Percentiles rank a stretch among this genome's conserved stretches.
Conservation (phyloP, 2,888 invertebrate species). For the Lagria hirta region DNA sequence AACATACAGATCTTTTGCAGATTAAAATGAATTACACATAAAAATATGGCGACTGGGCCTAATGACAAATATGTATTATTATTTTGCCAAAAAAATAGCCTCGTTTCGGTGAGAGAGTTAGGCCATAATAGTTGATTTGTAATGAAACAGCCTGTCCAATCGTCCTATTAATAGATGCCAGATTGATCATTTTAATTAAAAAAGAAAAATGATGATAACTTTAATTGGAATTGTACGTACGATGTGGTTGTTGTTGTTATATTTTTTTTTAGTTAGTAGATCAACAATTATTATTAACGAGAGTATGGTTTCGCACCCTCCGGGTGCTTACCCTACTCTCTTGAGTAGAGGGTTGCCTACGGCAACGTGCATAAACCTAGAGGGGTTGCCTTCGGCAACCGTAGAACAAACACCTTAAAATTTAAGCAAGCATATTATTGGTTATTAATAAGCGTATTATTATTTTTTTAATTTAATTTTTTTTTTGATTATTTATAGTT, state of each 20-base stretch:
- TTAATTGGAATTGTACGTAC: constrained; percentile 22
- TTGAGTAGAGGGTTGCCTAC: no score
- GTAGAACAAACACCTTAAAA: no score
- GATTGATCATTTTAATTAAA: constrained; percentile 24
- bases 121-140: constrained; percentile 3
- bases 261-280: constrained; percentile 3
- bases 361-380: no score
- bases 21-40: constrained; percentile 31
- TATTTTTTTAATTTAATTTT: not conserved
- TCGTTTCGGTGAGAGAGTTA: no score
- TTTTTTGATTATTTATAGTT: no score
- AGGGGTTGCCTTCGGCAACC: no score
- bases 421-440: no score
- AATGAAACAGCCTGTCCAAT: constrained; percentile 4
- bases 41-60: constrained; percentile 20
- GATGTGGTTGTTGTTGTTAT: not conserved
- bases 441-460: no score
- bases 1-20: constrained; percentile 28
- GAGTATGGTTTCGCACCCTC: no score
- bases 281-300: not conserved
- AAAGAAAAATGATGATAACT: constrained; percentile 23
- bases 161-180: constrained; percentile 2
- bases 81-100: constrained; percentile 7
- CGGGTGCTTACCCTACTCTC: no score
- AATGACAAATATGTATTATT: constrained; percentile 15